Percentiles rank a stretch among this genome's conserved stretches.
Conservation (phyloP, 1,140 invertebrate species). For the Philaenus spumarius region DNA sequence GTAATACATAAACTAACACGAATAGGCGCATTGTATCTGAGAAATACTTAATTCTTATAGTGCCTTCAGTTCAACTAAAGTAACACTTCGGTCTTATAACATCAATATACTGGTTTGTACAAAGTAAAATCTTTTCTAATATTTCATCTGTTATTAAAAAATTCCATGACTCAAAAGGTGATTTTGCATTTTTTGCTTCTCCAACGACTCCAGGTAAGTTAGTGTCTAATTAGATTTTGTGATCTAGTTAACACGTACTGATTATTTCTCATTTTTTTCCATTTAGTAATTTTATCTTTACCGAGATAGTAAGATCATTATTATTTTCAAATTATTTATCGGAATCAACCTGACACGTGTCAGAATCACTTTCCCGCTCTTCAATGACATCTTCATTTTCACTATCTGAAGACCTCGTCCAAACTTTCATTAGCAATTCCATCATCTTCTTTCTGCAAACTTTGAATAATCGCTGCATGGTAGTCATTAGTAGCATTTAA, state of each 20-base stretch:
- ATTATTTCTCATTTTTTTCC: too few relatives aligned
- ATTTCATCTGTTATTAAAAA: slow-evolving; percentile 8
- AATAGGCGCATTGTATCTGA: not conserved
- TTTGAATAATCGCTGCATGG: not conserved
- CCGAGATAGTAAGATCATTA: not conserved
- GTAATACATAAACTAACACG: not conserved
- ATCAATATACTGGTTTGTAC: slow-evolving; percentile 6
- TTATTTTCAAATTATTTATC: too few relatives aligned
- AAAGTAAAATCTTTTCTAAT: slow-evolving; percentile 1
- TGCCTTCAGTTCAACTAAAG: not conserved
- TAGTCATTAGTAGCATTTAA: not conserved
- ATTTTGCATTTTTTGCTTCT: not conserved
- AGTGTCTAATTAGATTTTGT: too few relatives aligned
- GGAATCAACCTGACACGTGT: not conserved
- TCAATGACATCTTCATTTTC: not conserved
- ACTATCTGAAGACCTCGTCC: not conserved
- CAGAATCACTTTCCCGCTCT: not conserved
- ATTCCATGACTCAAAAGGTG: slow-evolving; percentile 1
- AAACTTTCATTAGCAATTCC: not conserved
- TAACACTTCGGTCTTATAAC: too few relatives aligned
- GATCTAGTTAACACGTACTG: too few relatives aligned
- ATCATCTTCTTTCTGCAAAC: too few relatives aligned
- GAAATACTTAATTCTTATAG: not conserved
- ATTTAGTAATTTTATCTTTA: too few relatives aligned
- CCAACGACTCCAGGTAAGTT: too few relatives aligned